Percentiles rank a stretch among this genome's conserved stretches.
Conservation (phyloP, 2,113 vertebrate species). For the Carassius carassius region DNA sequence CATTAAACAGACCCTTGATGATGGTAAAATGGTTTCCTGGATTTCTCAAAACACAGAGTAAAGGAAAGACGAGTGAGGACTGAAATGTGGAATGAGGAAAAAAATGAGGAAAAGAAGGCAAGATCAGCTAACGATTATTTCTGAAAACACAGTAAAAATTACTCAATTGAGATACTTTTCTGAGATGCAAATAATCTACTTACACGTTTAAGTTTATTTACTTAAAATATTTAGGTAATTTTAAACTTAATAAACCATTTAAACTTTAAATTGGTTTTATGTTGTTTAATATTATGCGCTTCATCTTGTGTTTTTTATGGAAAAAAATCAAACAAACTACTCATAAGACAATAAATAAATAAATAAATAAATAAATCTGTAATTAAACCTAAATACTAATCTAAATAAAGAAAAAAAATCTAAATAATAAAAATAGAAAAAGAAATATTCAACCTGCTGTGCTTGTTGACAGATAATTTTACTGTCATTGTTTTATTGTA, state of each 20-base stretch:
- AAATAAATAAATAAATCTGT: no score
- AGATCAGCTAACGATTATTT: background rate
- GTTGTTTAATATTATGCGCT: background rate
- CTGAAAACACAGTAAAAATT: background rate
- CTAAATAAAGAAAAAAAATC: no score
- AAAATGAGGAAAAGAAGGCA: background rate
- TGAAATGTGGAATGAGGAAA: background rate
- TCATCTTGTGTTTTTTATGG: no score
- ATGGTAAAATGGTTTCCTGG: constrained; percentile 59
- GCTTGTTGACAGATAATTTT: background rate
- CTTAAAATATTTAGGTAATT: background rate
- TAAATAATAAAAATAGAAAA: no score
- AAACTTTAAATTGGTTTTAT: background rate
- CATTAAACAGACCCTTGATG: constrained; percentile 42
- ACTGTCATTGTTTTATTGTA: background rate
- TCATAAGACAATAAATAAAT: no score
- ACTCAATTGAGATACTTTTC: background rate
- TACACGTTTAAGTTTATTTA: background rate
- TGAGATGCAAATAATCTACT: no score
- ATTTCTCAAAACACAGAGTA: constrained; percentile 17
- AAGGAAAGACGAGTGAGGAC: background rate
- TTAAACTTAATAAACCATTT: no score
- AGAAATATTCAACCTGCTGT: background rate
- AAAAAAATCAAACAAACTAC: no score
- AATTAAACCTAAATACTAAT: no score